These are phyloP conservation scores for Macrobrachium nipponense DNA, from an alignment of 1,140 invertebrate genomes.

Conservation along the genomic window DNA sequence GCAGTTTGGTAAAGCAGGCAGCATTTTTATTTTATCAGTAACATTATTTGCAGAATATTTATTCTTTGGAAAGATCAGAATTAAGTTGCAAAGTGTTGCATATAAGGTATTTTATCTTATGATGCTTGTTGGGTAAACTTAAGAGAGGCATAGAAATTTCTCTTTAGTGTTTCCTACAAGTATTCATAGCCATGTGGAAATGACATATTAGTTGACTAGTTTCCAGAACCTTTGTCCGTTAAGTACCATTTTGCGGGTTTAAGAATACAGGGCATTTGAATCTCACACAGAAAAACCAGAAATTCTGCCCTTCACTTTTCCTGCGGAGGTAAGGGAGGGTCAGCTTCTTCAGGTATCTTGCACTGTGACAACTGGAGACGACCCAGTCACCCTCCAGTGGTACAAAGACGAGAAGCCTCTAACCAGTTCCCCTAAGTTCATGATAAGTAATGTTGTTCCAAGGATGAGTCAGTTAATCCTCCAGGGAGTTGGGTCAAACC, in stretches of 20 bases:
- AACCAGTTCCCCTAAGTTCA: conserved; percentile 36
- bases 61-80: too few species aligned
- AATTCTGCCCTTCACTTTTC: conserved; percentile 81
- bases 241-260: not conserved
- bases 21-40: too few species aligned
- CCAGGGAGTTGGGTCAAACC: conserved; percentile 37
- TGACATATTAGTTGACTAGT: not conserved
- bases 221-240: not conserved
- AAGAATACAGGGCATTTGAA: conserved; percentile 1
- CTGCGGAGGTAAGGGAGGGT: conserved; percentile 82
- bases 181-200: too few species aligned
- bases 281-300: conserved; percentile 77
- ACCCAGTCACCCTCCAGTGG: conserved; percentile 83
- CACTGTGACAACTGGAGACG: conserved; percentile 84
- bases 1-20: too few species aligned
- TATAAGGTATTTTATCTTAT: too few species aligned
- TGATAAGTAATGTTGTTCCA: conserved; percentile 45
- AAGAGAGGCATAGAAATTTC: too few species aligned
- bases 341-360: conserved; percentile 82
- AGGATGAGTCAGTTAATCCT: conserved; percentile 52
- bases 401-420: conserved; percentile 39
- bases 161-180: too few species aligned
- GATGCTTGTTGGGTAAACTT: too few species aligned
- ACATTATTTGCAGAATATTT: too few species aligned
- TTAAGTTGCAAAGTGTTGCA: too few species aligned